Base-by-base conservation (phyloP, 2,113 vertebrate genomes). In the Alectura lathami region DNA sequence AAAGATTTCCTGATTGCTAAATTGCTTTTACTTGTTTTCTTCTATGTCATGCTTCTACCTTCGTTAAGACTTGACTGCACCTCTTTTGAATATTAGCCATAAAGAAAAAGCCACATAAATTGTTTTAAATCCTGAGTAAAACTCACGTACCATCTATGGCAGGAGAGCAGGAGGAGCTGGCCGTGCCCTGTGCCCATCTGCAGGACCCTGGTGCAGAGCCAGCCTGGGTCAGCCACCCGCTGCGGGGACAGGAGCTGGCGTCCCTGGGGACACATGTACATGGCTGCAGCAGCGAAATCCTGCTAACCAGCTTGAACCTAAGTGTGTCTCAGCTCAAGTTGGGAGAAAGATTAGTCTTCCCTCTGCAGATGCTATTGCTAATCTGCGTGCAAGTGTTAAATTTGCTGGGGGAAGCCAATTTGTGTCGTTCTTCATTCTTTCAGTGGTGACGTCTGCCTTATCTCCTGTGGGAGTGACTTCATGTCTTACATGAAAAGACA, bases 381-480 rank as follows among this genome's bases (percentile, higher is more conserved):
- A 89, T 87, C 57, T 0, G 0, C 9, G 73, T 79, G 43, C 70
- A 82, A 72, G 48, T 21, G 57, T 34, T 69, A 36, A 10, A 12
- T 47, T 96, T 84, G 36, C 48, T 72, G 56, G 53, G 20, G 53
- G 57, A 85, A 97, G 74, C 43, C 70, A 79, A 53, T 83, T 70
- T 85, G 53, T 79, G 73, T 68, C 56, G 57, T 64, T 87, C 91
- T 89, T 62, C 84, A 66, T 63, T 86, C 62, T 6, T 40, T 68
- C n/a, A 16, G 53, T 64, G 81, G 23, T 79, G 81, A 82, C 42
- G 56, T 60, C 89, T 95, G 77, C 48, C n/a, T 91, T 86, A 79
- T 91, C 79, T 97, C 91, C 80, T 68, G 76, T 56, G 59, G 60
- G 80, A 88, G 30, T 21, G 51, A 67, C 57, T 91, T 86, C 79